phyloP scores from a whole-genome alignment of 2,888 invertebrate genomes.

The Dynastes tityus region DNA sequence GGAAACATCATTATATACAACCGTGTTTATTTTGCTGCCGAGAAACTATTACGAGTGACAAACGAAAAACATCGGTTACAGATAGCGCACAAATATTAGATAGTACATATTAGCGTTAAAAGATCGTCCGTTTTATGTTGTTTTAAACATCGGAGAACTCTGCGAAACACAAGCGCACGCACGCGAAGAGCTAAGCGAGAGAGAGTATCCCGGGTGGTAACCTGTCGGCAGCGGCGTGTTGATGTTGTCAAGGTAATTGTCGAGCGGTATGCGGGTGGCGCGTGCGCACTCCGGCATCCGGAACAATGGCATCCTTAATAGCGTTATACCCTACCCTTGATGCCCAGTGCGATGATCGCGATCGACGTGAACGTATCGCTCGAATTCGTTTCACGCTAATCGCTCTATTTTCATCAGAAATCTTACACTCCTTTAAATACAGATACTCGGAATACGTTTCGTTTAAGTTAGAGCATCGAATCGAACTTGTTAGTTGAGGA shows the following conservation, averaged over 20 bases:
- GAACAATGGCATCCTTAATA: slow-evolving; percentile 51
- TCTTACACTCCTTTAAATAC: not conserved
- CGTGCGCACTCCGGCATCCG: slow-evolving; percentile 49
- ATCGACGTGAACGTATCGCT: not conserved
- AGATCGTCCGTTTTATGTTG: no score
- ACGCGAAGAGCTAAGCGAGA: no score
- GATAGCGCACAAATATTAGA: no score
- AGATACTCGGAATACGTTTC: not conserved
- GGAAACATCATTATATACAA: no score
- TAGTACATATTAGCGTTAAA: no score
- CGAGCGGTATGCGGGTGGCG: slow-evolving; percentile 47
- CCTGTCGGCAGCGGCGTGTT: slow-evolving; percentile 49
- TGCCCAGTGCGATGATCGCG: slow-evolving; percentile 37
- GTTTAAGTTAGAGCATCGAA: not conserved
- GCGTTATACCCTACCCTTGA: slow-evolving; percentile 42
- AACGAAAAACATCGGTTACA: no score
- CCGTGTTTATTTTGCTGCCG: no score
- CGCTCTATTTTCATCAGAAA: not conserved
- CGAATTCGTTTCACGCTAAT: not conserved
- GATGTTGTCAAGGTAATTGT: slow-evolving; percentile 53
- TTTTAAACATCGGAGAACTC: no score
- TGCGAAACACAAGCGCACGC: no score
- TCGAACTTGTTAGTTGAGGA: not conserved
- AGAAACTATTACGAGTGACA: no score
- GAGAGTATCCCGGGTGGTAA: slow-evolving; percentile 49